A percentile compares a stretch with the other conserved stretches of the same genome.
Conservation (phyloP, 2,888 invertebrate species). For the Enchytraeus crypticus region DNA sequence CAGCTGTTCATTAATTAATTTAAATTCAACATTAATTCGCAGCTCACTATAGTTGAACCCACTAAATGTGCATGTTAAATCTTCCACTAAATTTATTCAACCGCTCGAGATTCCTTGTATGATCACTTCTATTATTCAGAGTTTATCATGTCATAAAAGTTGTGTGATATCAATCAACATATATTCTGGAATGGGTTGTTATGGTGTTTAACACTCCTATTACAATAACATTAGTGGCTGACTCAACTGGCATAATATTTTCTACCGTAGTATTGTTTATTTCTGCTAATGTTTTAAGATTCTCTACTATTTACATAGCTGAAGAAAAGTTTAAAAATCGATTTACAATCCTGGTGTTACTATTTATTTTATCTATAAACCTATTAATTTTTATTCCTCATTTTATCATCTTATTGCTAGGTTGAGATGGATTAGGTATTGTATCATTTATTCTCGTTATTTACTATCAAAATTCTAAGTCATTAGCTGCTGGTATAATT, state of each 20-base stretch:
- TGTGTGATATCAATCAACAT: no score
- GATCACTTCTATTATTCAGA: no score
- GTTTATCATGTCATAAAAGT: no score
- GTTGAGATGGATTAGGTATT: slow-evolving; percentile 66
- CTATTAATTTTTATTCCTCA: slow-evolving; percentile 63
- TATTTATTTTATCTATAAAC: slow-evolving; percentile 62
- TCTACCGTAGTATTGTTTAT: slow-evolving; percentile 52
- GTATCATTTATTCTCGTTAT: slow-evolving; percentile 65
- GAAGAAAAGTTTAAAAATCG: slow-evolving; percentile 56
- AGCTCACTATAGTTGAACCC: no score
- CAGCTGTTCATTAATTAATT: no score
- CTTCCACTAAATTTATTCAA: no score
- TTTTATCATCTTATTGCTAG: slow-evolving; percentile 63
- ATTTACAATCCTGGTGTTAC: slow-evolving; percentile 59
- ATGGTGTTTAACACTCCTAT: no score
- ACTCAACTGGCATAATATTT: slow-evolving; percentile 18
- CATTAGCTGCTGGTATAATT: slow-evolving; percentile 63
- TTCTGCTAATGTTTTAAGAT: slow-evolving; percentile 59
- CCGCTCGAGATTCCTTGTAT: no score
- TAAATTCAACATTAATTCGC: no score
- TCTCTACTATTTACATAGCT: slow-evolving; percentile 59
- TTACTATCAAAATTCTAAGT: slow-evolving; percentile 63
- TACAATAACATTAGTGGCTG: slow-evolving; percentile 16
- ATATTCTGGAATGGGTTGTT: no score
- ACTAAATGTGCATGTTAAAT: no score